phyloP scores from a whole-genome alignment of 2,113 vertebrate species.

The Scomber colias region DNA sequence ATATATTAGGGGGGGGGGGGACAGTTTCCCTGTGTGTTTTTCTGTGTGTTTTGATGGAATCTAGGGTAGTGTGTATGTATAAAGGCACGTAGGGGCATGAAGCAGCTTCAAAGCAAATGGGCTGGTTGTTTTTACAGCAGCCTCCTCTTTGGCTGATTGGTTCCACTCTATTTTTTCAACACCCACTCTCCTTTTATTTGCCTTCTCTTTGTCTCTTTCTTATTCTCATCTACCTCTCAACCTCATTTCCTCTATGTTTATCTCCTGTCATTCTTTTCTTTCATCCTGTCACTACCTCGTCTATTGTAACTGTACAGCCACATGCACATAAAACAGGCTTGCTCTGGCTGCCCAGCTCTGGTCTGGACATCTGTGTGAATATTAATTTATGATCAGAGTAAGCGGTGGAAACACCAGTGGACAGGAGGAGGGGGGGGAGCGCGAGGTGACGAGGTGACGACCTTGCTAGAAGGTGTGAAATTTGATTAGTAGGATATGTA shows the following conservation, averaged over 20 bases:
- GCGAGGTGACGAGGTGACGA: conserved; percentile 11
- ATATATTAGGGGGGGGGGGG: neutral
- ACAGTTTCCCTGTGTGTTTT: neutral
- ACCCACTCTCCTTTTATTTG: neutral
- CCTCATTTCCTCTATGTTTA: neutral
- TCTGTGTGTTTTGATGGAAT: neutral
- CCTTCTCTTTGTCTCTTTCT: neutral
- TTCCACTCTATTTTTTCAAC: neutral
- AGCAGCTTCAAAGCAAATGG: conserved; percentile 23
- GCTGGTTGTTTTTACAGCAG: neutral
- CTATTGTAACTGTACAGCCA: neutral
- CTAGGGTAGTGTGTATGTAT: neutral
- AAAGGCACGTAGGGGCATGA: neutral
- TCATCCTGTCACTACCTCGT: neutral
- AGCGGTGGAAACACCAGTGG: neutral
- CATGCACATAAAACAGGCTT: neutral
- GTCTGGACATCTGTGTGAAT: conserved; percentile 23
- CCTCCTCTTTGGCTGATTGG: neutral
- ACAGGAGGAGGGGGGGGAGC: neutral
- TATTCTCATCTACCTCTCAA: neutral
- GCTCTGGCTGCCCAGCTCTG: neutral
- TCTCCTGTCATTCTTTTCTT: neutral
- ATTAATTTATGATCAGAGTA: conserved; percentile 49
- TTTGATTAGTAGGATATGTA: conserved; percentile 42
- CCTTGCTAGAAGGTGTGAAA: conserved; percentile 55